Evolutionary conservation across 2,797 vertebrate genomes (phyloP), one percentile per base, ranked within the genome.

Genomic region (Intellagama lesueurii): DNA sequence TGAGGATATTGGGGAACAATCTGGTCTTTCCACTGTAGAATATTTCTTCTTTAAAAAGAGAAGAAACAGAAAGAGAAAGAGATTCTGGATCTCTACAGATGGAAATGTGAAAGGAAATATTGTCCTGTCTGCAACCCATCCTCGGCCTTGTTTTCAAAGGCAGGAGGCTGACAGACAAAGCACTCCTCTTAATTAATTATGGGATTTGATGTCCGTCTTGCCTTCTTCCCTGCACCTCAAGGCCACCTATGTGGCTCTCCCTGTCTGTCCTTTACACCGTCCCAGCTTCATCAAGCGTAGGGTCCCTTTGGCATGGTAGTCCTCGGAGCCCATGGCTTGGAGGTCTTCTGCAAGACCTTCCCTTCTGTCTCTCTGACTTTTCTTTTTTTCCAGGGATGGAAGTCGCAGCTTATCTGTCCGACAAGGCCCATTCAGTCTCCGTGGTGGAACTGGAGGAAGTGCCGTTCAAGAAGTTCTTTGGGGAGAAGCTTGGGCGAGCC

Each of bases 391-490:
- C 95, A 99, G 99, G 99, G 86, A 99, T 99, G 99, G 99, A 99
- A 94, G 99, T 99, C 91, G 99, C 99, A 0, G 98, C 99, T 66
- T 99, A 98, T 81, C 97, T 99, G 0, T 96, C 98, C 0, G 99
- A 99, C 95, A 99, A 99, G 93, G 99, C 99, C 76, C 99, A 99
- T 93, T 99, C 99, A 0, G 98, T 99, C 92, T 99, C 99, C 0
- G 93, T 99, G 95, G 98, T 99, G 47, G 98, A 99, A 91, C 96
- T 98, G 69, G 99, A 99, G 92, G 96, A 98, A 7, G 96, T 98
- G 0, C 99, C 99, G 4, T 99, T 99, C 95, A 98, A 98, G 95
- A 98, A 97, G 94, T 98, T 98, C 95, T 97, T 99, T 7, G 99
- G 99, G 81, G 98, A 99, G 94, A 99, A 98, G 88, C 98, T 99